Base-by-base conservation (phyloP, 1,140 invertebrate genomes). In the Hestina assimilis region DNA sequence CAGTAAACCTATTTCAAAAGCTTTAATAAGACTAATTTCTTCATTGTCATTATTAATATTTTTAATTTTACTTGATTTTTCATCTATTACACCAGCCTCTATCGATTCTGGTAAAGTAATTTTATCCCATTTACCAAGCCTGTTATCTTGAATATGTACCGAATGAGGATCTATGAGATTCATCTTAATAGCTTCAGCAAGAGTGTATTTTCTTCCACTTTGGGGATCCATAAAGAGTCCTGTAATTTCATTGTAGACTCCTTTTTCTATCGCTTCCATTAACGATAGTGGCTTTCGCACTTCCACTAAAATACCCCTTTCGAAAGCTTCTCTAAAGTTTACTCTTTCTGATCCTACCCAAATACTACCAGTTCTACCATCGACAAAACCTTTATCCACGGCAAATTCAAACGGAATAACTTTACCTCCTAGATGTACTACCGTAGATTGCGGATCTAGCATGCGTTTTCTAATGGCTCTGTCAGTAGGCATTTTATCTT, bases 301-400 rank as follows among this genome's bases (percentile, higher is more conserved):
- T 90, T 97, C 94, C 33, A 95, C 90, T 1, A 97, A 83, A 17
- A 95, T 84, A n/a, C 96, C 96, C 64, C 92, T 89, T 78, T 97
- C 95, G 69, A 97, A 93, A 2, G 96, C 96, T 90, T 97, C 94
- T 33, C 93, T 92, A 64, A 97, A 95, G 84, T 96, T 93, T 33
- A 96, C 88, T n/a, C 91, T 90, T 69, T 93, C 90, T 53, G 91
- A 89, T 1, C 90, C 90, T 61, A 92, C 89, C 23, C 90, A 80
- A 14, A 94, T 92, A 4, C 92, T 91, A 19, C 96, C 96, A 33
- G 92, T 91, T 61, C 92, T 92, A 4, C 93, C 90, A 81, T 97
- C 94, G 24, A 97, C 91, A 26, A 97, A 91, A 33, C 93, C 93
- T 58, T 93, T 92, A 64, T 94, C 91, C 5, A 97, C 93, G 42